These are phyloP conservation scores for Champsocephalus esox DNA, from an alignment of 2,797 vertebrate genomes.

Conservation along the genomic window DNA sequence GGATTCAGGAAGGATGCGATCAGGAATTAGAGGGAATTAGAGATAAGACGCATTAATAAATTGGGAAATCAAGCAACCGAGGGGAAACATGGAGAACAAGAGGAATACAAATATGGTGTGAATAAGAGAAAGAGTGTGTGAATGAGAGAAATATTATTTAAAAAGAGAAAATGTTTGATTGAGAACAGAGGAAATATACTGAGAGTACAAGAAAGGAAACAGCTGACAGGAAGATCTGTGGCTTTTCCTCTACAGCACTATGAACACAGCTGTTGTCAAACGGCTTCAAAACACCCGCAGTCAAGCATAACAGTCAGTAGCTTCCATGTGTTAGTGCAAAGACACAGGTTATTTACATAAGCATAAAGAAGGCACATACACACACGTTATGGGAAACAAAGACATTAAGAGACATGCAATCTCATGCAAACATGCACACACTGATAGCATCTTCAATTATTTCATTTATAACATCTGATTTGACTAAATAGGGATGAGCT, in stretches of 20 bases:
- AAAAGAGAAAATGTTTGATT: constrained; percentile 10
- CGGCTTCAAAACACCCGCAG: constrained; percentile 62
- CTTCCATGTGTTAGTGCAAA: constrained; percentile 37
- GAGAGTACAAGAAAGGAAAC: constrained; percentile 49
- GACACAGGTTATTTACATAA: constrained; percentile 18
- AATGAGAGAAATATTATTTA: constrained; percentile 1
- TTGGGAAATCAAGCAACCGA: background rate
- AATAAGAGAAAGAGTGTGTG: constrained; percentile 5
- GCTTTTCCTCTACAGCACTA: constrained; percentile 28
- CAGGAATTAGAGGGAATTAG: constrained; percentile 30
- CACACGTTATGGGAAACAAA: background rate
- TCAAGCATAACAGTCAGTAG: constrained; percentile 38
- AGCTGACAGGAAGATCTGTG: constrained; percentile 77
- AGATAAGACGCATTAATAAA: constrained; percentile 19
- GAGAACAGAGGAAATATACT: constrained; percentile 27
- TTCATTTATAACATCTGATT: background rate
- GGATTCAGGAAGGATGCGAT: constrained; percentile 14
- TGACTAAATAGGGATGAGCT: background rate
- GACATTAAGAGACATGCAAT: background rate
- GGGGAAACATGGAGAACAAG: constrained; percentile 1
- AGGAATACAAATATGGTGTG: background rate
- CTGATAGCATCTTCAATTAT: background rate
- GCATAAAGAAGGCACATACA: background rate
- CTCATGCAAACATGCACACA: background rate
- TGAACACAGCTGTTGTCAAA: constrained; percentile 60